Evolutionary conservation across 2,113 vertebrate genomes (phyloP).

Genomic region (Damaliscus lunatus): DNA sequence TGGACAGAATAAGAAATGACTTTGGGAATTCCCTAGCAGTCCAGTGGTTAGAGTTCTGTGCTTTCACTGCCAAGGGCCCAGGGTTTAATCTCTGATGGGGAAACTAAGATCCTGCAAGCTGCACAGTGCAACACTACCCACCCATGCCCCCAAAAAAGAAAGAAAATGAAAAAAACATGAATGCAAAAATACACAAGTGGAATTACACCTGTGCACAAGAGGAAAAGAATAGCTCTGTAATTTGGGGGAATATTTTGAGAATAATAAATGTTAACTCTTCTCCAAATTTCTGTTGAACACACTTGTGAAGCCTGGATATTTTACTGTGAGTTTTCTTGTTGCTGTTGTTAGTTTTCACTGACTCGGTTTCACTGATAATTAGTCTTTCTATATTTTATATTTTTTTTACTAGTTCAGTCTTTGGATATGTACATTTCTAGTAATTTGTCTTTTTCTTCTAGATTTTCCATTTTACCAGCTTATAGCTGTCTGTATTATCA

Average conservation of each 20-base stretch:
- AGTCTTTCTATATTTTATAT: background rate
- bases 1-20: background rate
- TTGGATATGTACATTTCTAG: background rate
- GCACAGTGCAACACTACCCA: fast-evolving
- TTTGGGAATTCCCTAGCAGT: background rate
- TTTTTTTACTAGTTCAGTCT: background rate
- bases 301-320: background rate
- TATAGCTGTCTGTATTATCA: background rate
- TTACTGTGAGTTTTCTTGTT: background rate
- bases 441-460: background rate
- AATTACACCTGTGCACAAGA: background rate
- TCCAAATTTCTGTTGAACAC: background rate
- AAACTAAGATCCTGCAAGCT: background rate
- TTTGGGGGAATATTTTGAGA: background rate
- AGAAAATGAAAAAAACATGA: background rate
- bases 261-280: background rate
- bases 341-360: background rate
- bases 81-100: background rate
- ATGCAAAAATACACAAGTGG: background rate
- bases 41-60: background rate
- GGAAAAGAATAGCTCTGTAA: background rate
- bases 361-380: background rate
- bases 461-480: background rate
- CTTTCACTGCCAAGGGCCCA: background rate
- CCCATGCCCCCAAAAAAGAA: fast-evolving